phyloP scores from a whole-genome alignment of 2,113 vertebrate species.

The Pedetes capensis region DNA sequence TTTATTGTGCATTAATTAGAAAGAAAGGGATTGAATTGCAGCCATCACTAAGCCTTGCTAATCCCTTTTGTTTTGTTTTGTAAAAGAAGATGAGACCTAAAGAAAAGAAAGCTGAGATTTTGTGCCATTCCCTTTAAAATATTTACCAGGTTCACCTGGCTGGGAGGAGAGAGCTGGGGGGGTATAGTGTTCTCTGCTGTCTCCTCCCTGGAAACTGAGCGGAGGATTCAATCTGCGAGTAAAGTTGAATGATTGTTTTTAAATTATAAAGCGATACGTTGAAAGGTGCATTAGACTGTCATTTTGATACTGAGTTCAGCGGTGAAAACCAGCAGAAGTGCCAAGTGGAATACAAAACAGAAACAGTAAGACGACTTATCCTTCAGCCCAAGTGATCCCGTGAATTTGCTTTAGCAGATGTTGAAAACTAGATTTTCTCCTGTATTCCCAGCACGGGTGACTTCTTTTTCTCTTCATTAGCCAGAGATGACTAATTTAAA shows the following conservation, averaged over 20 bases:
- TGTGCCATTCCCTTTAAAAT: background rate
- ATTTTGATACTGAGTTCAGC: constrained; percentile 4
- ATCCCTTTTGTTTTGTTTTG: constrained; percentile 53
- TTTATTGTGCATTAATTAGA: constrained; percentile 7
- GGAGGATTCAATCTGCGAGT: background rate
- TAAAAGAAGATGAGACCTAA: constrained; percentile 59
- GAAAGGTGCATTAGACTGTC: background rate
- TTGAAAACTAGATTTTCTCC: constrained; percentile 55
- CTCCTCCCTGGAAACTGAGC: background rate
- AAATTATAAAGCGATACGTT: background rate
- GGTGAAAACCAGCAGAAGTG: constrained; percentile 38
- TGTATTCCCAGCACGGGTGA: constrained; percentile 67
- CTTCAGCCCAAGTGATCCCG: constrained; percentile 18
- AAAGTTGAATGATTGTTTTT: background rate
- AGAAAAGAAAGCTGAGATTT: constrained; percentile 48
- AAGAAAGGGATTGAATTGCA: constrained; percentile 28
- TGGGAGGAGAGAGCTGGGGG: background rate
- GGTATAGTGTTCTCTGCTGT: background rate
- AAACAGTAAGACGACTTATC: background rate
- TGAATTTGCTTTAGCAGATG: constrained; percentile 50
- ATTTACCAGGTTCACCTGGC: background rate
- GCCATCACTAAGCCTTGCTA: constrained; percentile 8
- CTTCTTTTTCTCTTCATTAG: constrained; percentile 77
- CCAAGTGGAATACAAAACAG: background rate
- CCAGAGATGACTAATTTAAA: constrained; percentile 77